Percentiles rank a stretch among this genome's conserved stretches.
These are phyloP conservation scores for Semnornis frantzii DNA, from an alignment of 2,113 vertebrate genomes.

Conservation along the genomic window DNA sequence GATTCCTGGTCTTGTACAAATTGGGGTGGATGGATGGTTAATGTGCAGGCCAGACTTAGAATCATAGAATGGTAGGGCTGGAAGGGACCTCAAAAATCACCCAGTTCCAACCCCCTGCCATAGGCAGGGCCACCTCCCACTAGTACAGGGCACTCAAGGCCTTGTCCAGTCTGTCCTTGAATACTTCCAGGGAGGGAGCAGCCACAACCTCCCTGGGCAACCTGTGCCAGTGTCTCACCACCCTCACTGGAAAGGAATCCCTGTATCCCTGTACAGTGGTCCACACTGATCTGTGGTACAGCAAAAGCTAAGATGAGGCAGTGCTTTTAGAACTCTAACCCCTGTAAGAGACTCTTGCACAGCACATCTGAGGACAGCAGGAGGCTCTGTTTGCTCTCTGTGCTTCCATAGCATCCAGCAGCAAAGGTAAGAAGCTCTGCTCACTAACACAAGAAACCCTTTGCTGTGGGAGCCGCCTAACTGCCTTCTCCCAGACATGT, in stretches of 20 bases:
- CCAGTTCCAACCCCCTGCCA: too few species aligned
- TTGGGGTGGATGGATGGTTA: background rate
- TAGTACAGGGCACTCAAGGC: too few species aligned
- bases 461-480: background rate
- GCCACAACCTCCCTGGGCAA: too few species aligned
- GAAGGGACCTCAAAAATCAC: too few species aligned
- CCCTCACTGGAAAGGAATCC: background rate
- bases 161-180: too few species aligned
- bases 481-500: background rate
- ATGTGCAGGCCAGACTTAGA: background rate
- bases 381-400: accelerated
- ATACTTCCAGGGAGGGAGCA: too few species aligned
- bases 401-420: background rate
- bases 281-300: background rate
- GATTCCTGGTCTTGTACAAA: background rate
- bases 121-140: too few species aligned
- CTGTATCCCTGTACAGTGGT: background rate
- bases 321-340: background rate
- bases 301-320: background rate
- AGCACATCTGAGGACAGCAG: background rate
- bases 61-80: background rate
- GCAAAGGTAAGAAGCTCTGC: background rate
- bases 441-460: background rate
- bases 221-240: too few species aligned
- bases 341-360: background rate